These are phyloP conservation scores for Pediacus dermestoides DNA, from an alignment of 2,888 invertebrate species.

Conservation along the genomic window DNA sequence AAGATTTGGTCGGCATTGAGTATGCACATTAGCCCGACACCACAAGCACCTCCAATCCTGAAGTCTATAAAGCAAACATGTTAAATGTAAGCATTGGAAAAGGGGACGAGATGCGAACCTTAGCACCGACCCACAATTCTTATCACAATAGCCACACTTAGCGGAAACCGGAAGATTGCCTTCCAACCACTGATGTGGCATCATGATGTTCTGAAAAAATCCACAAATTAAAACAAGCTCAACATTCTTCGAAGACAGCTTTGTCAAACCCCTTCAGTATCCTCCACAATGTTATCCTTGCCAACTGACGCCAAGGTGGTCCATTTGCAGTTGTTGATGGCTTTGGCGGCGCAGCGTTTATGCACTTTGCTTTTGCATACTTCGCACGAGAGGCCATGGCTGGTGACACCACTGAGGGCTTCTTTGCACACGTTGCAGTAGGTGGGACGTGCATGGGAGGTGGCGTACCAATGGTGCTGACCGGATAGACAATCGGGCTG, in stretches of 20 bases:
- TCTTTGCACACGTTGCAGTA: slow-evolving; percentile 97
- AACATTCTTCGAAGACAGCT: background rate
- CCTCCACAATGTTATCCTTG: slow-evolving; percentile 91
- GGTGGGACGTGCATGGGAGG: slow-evolving; percentile 90
- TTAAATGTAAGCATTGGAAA: too few species aligned
- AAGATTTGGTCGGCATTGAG: slow-evolving; percentile 81
- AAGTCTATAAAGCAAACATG: slow-evolving; percentile 53
- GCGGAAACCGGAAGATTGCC: slow-evolving; percentile 94
- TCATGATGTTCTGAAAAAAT: slow-evolving; percentile 72
- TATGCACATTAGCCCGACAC: slow-evolving; percentile 90
- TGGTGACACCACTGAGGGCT: slow-evolving; percentile 88
- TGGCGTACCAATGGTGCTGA: slow-evolving; percentile 81
- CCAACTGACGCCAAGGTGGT: slow-evolving; percentile 93
- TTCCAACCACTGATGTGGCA: slow-evolving; percentile 99
- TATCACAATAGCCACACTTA: slow-evolving; percentile 89
- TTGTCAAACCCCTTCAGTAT: slow-evolving; percentile 73
- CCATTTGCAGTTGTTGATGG: slow-evolving; percentile 96
- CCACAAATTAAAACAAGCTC: background rate
- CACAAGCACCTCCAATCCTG: slow-evolving; percentile 97
- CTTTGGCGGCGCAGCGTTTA: slow-evolving; percentile 89
- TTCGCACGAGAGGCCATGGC: slow-evolving; percentile 94
- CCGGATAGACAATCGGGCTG: slow-evolving; percentile 66
- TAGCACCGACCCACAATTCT: slow-evolving; percentile 93
- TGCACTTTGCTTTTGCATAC: slow-evolving; percentile 97
- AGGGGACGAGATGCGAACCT: slow-evolving; percentile 52